Percentiles rank a stretch among this genome's conserved stretches.
Evolutionary conservation across 2,888 invertebrate species (phyloP).

Genomic region (Clanis bilineata): DNA sequence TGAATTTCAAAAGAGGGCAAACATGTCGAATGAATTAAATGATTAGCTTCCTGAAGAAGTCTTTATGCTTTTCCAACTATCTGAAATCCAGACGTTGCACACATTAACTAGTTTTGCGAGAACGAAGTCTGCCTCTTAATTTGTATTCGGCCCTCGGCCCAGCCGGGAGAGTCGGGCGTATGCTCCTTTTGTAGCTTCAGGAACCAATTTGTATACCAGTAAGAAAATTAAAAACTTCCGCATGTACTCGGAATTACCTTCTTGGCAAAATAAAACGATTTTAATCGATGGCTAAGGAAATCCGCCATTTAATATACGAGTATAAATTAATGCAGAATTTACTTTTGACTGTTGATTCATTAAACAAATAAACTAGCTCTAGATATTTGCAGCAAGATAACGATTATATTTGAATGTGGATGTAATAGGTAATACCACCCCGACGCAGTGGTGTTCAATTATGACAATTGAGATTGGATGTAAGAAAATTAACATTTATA

Average conservation of each 20-base stretch:
- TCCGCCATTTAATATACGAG: background rate
- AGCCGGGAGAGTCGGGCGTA: conserved; percentile 56
- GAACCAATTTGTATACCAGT: conserved; percentile 77
- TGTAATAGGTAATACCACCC: conserved; percentile 21
- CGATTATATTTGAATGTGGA: background rate
- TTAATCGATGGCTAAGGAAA: conserved; percentile 22
- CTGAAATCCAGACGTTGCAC: conserved; percentile 64
- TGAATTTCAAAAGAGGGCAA: background rate
- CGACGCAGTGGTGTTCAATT: conserved; percentile 16
- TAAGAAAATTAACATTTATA: conserved; percentile 55
- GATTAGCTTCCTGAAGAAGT: conserved; percentile 17
- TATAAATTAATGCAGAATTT: background rate
- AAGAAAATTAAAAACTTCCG: conserved; percentile 73
- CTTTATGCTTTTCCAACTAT: conserved; percentile 48
- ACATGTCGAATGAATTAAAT: conserved; percentile 27
- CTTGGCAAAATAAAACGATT: conserved; percentile 52
- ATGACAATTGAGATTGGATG: conserved; percentile 39
- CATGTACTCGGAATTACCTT: conserved; percentile 56
- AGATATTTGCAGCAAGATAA: background rate
- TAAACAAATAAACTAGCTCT: background rate
- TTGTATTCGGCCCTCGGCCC: conserved; percentile 71
- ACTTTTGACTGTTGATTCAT: background rate
- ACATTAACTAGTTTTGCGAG: conserved; percentile 68
- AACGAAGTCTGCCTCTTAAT: conserved; percentile 68
- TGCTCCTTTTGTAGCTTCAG: conserved; percentile 72